phyloP scores from a whole-genome alignment of 2,113 vertebrate genomes.

The Mustela lutreola region DNA sequence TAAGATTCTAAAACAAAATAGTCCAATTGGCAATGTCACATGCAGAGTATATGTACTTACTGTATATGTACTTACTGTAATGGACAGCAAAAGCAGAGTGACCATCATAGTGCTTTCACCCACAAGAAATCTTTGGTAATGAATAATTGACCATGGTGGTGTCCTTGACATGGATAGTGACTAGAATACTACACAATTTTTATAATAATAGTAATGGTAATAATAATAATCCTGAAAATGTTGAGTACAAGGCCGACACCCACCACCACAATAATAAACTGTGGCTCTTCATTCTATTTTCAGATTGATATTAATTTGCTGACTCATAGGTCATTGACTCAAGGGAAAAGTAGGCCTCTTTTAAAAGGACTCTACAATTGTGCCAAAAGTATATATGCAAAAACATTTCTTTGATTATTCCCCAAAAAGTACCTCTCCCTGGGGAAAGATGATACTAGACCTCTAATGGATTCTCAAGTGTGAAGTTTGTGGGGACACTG shows the following conservation, averaged over 20 bases:
- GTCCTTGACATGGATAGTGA: not conserved
- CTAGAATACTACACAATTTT: not conserved
- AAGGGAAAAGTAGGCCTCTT: not conserved
- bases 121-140: not conserved
- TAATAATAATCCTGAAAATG: not conserved
- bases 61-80: not conserved
- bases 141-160: not conserved
- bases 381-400: not conserved
- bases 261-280: not conserved
- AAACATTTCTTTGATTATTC: not conserved
- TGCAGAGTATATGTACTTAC: not conserved
- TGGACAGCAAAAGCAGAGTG: not conserved
- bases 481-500: not conserved
- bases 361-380: slow-evolving; percentile 15
- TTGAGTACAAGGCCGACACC: not conserved
- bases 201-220: not conserved
- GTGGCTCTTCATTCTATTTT: not conserved
- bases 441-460: not conserved
- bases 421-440: not conserved
- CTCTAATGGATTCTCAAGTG: not conserved
- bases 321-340: not conserved
- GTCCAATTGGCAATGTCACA: not conserved
- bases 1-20: not conserved
- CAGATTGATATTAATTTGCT: not conserved
- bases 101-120: not conserved